Evolutionary conservation across 2,888 invertebrate species (phyloP).

Genomic region (Sphaerophoria rueppellii): DNA sequence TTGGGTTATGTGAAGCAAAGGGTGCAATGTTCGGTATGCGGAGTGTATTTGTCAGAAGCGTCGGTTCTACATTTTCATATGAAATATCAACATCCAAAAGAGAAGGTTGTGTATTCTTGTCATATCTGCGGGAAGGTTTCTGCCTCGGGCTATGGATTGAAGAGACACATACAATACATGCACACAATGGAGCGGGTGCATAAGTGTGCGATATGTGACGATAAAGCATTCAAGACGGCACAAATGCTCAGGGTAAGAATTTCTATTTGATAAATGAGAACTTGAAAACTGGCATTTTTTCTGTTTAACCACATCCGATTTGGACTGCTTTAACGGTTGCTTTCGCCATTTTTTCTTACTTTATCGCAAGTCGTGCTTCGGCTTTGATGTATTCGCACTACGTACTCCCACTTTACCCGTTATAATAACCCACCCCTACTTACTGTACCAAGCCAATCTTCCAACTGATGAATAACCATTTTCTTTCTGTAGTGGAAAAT

Average conservation of each 20-base stretch:
- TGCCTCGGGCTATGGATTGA: constrained; percentile 71
- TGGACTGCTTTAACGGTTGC: no score
- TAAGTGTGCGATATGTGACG: constrained; percentile 74
- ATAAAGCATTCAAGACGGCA: constrained; percentile 75
- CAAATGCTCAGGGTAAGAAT: constrained; percentile 71
- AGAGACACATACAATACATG: constrained; percentile 74
- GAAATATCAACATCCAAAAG: constrained; percentile 74
- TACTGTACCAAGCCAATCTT: no score
- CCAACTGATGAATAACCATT: no score
- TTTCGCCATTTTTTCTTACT: no score
- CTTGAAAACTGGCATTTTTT: no score
- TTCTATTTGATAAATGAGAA: no score
- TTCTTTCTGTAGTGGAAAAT: no score
- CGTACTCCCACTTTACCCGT: no score
- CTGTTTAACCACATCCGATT: no score
- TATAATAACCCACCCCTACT: no score
- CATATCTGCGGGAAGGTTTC: constrained; percentile 75
- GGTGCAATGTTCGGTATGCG: constrained; percentile 73
- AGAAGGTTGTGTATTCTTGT: constrained; percentile 71
- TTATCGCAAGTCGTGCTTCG: no score
- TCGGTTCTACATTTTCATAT: constrained; percentile 73
- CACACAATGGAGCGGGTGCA: constrained; percentile 74
- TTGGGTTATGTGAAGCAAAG: constrained; percentile 64
- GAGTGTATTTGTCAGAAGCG: constrained; percentile 69
- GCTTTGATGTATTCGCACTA: no score